Conservation (phyloP, 2,113 vertebrate species). For the Dicentrarchus labrax region DNA sequence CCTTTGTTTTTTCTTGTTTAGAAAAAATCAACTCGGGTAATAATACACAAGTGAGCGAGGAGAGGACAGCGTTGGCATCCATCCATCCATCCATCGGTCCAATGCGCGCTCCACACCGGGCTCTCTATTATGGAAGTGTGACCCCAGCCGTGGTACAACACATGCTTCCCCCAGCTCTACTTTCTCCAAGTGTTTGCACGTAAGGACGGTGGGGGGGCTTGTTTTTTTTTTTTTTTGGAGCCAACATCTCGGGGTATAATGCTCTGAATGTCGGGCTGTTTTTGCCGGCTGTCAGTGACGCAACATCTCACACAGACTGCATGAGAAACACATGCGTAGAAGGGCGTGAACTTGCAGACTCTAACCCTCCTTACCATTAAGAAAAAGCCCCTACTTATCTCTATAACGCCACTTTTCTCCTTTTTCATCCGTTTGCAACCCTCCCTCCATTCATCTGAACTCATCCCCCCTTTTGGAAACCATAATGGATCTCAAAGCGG, state of each 20-base stretch:
- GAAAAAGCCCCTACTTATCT: constrained; percentile 42
- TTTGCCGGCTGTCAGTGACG: constrained; percentile 71
- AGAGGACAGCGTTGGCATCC: constrained; percentile 67
- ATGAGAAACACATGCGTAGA: constrained; percentile 71
- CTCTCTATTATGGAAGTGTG: constrained; percentile 57
- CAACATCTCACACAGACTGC: constrained; percentile 68
- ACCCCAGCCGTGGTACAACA: constrained; percentile 52
- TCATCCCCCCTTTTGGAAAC: constrained; percentile 1
- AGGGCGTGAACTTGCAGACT: constrained; percentile 81
- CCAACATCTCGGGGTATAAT: constrained; percentile 8
- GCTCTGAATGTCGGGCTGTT: constrained; percentile 29
- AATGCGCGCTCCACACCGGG: constrained; percentile 60
- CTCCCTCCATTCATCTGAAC: constrained; percentile 4
- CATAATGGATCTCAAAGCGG: constrained; percentile 93
- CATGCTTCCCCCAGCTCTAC: constrained; percentile 17
- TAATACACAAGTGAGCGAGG: constrained; percentile 59
- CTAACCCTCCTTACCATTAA: constrained; percentile 48
- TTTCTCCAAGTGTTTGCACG: constrained; percentile 25
- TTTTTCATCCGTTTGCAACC: not conserved
- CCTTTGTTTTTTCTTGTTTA: not conserved
- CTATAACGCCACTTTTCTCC: constrained; percentile 10
- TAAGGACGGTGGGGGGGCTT: not conserved
- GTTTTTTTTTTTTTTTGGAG: not conserved
- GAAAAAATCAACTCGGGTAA: constrained; percentile 52
- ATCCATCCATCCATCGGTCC: constrained; percentile 28